Evolutionary conservation across 2,888 invertebrate genomes (phyloP), one percentile per base, ranked within the genome.

Genomic region (Tribolium freemani): DNA sequence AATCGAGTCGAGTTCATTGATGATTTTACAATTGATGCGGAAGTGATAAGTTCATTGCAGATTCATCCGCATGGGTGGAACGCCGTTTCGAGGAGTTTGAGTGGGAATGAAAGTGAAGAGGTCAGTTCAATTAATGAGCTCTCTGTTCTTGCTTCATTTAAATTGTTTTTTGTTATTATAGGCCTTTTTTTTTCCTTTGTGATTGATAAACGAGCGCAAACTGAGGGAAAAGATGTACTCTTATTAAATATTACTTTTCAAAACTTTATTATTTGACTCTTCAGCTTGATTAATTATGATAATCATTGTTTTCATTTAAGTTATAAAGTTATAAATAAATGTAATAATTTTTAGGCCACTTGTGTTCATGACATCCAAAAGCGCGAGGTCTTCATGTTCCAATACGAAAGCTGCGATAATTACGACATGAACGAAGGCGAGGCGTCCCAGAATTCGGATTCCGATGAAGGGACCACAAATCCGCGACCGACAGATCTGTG

Each of bases 21-120:
- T 0, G 98, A 98, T 88, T 97, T 97, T 86, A 96, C 97, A 0
- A 94, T 96, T 83, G 94, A 96, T 75, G 96, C 97, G 0, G 96
- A 96, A 85, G 94, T 96, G 68, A 94, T 98, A 75, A 94, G 96
- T 78, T 95, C 97, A 1, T 88, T 98, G 72, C 89, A 94, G 90
- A 91, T 96, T 74, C 96, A 96, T 85, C 96, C 96, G 0, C 93
- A 95, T 84, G 95, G 96, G 11, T 96, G 96, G 93, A 94, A 94
- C 84, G 94, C 94, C 11, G 88, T 96, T 38, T 95, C 96, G 69
- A 90, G 97, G 76, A 97, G 96, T 86, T 93, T 96, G 67, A 95
- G 94, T 81, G 92, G 91, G 74, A 93, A 94, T 79, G 96, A 97
- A 84, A 91, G 90, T 82, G 93, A 95, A 45, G 97, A 97, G 91